These are phyloP conservation scores for Allolobophora icterica DNA, from an alignment of 2,888 invertebrate genomes.

Conservation along the genomic window DNA sequence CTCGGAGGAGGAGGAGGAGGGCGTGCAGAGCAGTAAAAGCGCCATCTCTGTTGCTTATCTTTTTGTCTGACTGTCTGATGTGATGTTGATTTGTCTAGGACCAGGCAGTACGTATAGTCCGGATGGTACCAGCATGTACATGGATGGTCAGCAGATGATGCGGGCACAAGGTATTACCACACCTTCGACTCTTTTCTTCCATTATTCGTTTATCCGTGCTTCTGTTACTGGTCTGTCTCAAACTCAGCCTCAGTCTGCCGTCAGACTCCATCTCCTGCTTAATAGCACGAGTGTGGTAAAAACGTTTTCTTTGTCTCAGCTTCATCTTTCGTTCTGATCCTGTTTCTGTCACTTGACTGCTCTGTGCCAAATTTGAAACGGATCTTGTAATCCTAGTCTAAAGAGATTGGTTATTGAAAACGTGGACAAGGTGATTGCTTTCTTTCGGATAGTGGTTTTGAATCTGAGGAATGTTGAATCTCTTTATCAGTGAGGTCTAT, in stretches of 20 bases:
- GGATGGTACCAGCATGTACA: conserved; percentile 80
- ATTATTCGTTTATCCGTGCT: neutral
- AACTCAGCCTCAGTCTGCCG: neutral
- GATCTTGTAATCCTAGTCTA: neutral
- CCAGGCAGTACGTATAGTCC: conserved; percentile 91
- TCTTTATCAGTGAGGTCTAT: too few species aligned
- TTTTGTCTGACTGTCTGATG: neutral
- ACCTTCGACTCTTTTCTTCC: neutral
- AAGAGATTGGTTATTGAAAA: too few species aligned
- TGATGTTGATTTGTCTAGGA: conserved; percentile 38
- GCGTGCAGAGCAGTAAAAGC: neutral
- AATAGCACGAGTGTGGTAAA: neutral
- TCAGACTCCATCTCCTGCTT: neutral
- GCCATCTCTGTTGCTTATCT: neutral
- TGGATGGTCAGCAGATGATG: conserved; percentile 75
- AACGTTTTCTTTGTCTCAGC: neutral
- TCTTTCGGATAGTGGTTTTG: too few species aligned
- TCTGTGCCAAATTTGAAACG: neutral
- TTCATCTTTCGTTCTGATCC: neutral
- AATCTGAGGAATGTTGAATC: too few species aligned
- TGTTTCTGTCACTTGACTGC: neutral
- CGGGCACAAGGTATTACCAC: conserved; percentile 49
- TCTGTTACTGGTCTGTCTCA: neutral
- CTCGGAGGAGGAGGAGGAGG: too few species aligned
- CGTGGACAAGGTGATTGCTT: too few species aligned